These are phyloP conservation scores for Phenganax subtilis DNA, from an alignment of 92 coral and sea anemone species.

Conservation along the genomic window DNA sequence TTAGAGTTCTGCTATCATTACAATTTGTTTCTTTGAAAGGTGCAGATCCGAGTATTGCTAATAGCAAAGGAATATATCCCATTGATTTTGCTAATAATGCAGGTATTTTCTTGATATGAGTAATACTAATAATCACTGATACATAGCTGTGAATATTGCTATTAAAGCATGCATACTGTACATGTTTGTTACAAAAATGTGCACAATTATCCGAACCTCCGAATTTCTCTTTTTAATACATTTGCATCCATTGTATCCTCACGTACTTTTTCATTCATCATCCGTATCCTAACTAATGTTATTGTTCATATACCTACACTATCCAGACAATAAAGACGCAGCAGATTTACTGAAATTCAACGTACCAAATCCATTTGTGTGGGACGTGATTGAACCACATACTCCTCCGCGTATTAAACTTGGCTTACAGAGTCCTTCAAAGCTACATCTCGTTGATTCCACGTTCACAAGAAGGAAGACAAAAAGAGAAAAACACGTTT, in stretches of 20 bases:
- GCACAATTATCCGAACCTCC: not conserved
- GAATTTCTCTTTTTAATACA: not conserved
- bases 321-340: conserved; percentile 64
- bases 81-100: conserved; percentile 86
- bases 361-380: conserved; percentile 75
- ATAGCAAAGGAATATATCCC: conserved; percentile 77
- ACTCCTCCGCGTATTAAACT: conserved; percentile 86
- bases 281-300: not conserved
- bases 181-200: too few species aligned
- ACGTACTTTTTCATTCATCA: not conserved
- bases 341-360: conserved; percentile 67
- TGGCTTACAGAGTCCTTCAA: conserved; percentile 83
- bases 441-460: conserved; percentile 69
- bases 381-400: conserved; percentile 92
- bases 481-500: conserved; percentile 12
- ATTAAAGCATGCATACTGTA: too few species aligned
- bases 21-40: conserved; percentile 40
- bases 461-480: conserved; percentile 57
- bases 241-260: not conserved
- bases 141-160: too few species aligned
- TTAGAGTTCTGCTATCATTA: not conserved
- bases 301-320: not conserved
- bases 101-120: conserved; percentile 46
- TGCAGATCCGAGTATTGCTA: conserved; percentile 75
- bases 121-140: not conserved